These are phyloP conservation scores for Cathartes aura DNA, from an alignment of 2,113 vertebrate genomes.

Conservation along the genomic window DNA sequence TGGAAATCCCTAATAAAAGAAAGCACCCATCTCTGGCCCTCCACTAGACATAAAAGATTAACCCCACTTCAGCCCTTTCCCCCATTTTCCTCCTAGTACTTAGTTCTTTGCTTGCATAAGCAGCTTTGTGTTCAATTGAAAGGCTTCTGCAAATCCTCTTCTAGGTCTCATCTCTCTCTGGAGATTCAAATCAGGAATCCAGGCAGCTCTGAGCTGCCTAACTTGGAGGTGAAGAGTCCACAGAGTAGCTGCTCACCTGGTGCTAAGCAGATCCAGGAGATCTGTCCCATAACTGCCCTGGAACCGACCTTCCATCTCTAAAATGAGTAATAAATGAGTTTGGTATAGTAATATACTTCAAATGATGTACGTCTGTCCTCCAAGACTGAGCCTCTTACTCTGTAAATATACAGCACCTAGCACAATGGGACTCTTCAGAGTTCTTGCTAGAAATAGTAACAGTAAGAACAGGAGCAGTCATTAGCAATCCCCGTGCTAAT, in stretches of 20 bases:
- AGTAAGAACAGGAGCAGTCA: not conserved
- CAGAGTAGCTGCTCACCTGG: not conserved
- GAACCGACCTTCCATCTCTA: not conserved
- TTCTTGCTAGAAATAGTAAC: not conserved
- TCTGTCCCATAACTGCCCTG: not conserved
- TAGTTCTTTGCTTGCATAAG: not conserved
- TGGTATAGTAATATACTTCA: not conserved
- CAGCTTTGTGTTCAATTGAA: not conserved
- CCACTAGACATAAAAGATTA: not conserved
- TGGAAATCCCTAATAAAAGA: not conserved
- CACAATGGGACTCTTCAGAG: not conserved
- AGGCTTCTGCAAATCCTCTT: not conserved
- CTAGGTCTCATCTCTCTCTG: not conserved
- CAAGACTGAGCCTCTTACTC: not conserved
- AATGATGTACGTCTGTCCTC: not conserved
- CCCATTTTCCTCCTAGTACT: not conserved
- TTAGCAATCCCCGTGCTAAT: not conserved
- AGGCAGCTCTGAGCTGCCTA: not conserved
- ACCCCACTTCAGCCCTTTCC: not conserved
- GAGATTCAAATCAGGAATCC: not conserved
- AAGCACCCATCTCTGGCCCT: not conserved
- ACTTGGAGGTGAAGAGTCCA: not conserved
- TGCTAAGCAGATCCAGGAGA: not conserved
- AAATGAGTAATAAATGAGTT: not conserved
- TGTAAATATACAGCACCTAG: not conserved